Percentiles rank a stretch among this genome's conserved stretches.
Evolutionary conservation across 2,888 invertebrate species (phyloP).

Genomic region (Drosophila kuntzei): DNA sequence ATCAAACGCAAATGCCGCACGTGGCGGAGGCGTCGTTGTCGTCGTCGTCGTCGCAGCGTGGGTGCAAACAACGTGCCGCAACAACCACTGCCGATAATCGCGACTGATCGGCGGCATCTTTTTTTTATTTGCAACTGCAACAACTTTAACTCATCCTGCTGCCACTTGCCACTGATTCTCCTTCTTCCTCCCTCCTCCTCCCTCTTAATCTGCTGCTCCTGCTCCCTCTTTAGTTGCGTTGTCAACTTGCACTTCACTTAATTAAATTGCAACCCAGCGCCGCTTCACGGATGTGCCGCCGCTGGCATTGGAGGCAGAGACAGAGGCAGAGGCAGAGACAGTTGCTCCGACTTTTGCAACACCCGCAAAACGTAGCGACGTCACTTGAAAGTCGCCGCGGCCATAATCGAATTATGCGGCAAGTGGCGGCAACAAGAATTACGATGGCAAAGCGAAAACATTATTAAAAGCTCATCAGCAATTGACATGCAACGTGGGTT

Average conservation of each 20-base stretch:
- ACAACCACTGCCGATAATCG: conserved; percentile 66
- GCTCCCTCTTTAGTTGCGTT: conserved; percentile 9
- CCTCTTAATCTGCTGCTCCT: conserved; percentile 17
- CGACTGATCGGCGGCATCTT: conserved; percentile 64
- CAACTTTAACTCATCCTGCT: conserved; percentile 39
- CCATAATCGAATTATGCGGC: conserved; percentile 76
- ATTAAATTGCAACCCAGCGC: conserved; percentile 76
- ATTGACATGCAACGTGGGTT: conserved; percentile 72
- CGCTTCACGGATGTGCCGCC: conserved; percentile 66
- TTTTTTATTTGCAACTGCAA: conserved; percentile 67
- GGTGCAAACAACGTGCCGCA: conserved; percentile 51
- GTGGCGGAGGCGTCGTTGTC: conserved; percentile 55
- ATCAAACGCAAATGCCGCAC: conserved; percentile 73
- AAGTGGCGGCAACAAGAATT: conserved; percentile 71
- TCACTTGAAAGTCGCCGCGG: conserved; percentile 73
- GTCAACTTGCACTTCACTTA: conserved; percentile 75
- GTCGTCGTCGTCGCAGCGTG: conserved; percentile 45
- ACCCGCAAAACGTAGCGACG: conserved; percentile 26
- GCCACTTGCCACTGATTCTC: conserved; percentile 9
- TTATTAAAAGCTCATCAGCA: conserved; percentile 81
- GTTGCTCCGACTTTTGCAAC: conserved; percentile 28
- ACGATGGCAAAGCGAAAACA: conserved; percentile 74
- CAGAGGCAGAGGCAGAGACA: conserved; percentile 16
- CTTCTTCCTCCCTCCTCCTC: neutral
- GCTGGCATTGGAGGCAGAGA: conserved; percentile 25